Conservation (phyloP, 2,888 invertebrate species). For the Cryptus armator region DNA sequence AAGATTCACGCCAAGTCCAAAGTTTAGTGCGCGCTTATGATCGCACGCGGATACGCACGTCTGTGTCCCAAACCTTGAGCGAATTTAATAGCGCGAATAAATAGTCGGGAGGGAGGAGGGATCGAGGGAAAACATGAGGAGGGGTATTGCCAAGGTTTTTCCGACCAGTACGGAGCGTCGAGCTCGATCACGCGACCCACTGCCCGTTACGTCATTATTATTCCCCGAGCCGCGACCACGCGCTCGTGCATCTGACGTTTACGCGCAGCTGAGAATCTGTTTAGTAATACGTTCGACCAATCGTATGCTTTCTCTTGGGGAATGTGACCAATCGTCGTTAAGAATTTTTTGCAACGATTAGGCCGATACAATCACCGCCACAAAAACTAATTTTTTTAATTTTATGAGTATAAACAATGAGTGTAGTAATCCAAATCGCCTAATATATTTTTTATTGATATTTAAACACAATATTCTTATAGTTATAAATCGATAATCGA, state of each 20-base stretch:
- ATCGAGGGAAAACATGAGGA: constrained; percentile 37
- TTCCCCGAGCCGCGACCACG: constrained; percentile 44
- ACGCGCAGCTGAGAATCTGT: not conserved
- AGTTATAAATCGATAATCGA: no score
- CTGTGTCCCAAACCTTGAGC: constrained; percentile 61
- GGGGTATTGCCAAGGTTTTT: constrained; percentile 64
- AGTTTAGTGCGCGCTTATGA: constrained; percentile 61
- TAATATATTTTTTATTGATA: no score
- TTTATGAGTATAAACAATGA: no score
- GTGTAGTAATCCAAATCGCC: no score
- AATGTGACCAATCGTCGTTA: not conserved
- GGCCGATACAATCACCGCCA: no score
- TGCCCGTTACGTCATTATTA: constrained; percentile 67
- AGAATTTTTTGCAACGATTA: not conserved
- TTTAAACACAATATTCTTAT: no score
- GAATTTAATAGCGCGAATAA: constrained; percentile 64
- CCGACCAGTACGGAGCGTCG: constrained; percentile 62
- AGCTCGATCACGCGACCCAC: constrained; percentile 70
- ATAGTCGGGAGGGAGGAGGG: constrained; percentile 37
- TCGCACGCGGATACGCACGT: constrained; percentile 58
- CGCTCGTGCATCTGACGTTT: constrained; percentile 60
- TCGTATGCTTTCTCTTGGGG: constrained; percentile 49
- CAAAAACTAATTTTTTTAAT: no score
- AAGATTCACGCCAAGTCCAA: constrained; percentile 29
- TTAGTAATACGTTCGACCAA: constrained; percentile 22